These are phyloP conservation scores for Sciaenops ocellatus DNA, from an alignment of 2,797 vertebrate species.

Conservation along the genomic window DNA sequence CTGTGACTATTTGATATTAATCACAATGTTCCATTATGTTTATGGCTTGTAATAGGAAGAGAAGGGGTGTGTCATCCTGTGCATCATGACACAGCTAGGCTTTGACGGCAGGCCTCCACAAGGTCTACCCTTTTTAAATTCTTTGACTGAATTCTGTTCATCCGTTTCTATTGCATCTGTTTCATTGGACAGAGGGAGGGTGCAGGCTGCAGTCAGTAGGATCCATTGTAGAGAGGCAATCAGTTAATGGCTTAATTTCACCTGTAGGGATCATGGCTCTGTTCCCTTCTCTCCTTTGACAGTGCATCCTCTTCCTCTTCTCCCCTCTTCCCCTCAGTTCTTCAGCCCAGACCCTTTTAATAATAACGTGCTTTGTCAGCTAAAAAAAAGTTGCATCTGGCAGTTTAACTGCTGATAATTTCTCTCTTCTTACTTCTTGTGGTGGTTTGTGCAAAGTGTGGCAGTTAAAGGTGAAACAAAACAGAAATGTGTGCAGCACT, in stretches of 20 bases:
- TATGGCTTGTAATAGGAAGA: conserved; percentile 99
- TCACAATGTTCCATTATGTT: conserved; percentile 99
- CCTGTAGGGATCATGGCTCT: conserved; percentile 92
- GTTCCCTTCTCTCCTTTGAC: conserved; percentile 66
- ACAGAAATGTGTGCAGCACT: conserved; percentile 28
- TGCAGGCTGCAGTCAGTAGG: conserved; percentile 86
- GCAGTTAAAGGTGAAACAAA: conserved; percentile 73
- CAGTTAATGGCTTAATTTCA: conserved; percentile 87
- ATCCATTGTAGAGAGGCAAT: conserved; percentile 79
- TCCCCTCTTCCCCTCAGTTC: conserved; percentile 67
- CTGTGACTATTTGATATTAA: conserved; percentile 99
- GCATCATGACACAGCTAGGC: conserved; percentile 99
- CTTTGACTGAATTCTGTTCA: conserved; percentile 99
- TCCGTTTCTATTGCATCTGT: conserved; percentile 99
- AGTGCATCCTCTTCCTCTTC: conserved; percentile 60
- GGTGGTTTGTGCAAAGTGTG: conserved; percentile 47
- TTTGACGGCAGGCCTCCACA: conserved; percentile 99
- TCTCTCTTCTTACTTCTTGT: conserved; percentile 41
- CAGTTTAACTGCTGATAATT: conserved; percentile 40
- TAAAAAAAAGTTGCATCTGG: conserved; percentile 50
- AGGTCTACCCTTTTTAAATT: conserved; percentile 99
- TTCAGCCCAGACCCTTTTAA: conserved; percentile 23
- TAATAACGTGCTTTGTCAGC: conserved; percentile 33
- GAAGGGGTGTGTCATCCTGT: conserved; percentile 99
- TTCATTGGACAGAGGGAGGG: conserved; percentile 95